These are phyloP conservation scores for Stomatorhinus ivindoensis DNA, from an alignment of 2,113 vertebrate species.

Conservation along the genomic window DNA sequence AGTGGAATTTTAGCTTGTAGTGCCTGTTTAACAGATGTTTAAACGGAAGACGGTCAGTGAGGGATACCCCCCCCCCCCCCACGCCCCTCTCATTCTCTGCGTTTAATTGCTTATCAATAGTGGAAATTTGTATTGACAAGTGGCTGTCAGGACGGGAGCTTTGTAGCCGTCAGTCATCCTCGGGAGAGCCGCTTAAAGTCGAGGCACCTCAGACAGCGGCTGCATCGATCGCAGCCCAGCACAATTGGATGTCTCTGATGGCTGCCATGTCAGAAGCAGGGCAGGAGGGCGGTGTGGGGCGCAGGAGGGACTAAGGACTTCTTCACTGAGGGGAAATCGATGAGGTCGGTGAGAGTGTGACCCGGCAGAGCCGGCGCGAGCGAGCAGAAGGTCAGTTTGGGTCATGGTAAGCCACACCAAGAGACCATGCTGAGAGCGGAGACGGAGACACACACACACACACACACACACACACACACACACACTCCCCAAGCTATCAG, in stretches of 20 bases:
- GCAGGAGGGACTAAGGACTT: conserved; percentile 46
- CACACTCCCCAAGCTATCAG: neutral
- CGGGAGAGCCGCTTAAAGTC: conserved; percentile 41
- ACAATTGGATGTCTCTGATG: conserved; percentile 50
- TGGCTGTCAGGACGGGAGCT: conserved; percentile 58
- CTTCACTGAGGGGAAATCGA: conserved; percentile 53
- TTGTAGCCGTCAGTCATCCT: conserved; percentile 69
- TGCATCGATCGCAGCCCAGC: conserved; percentile 54
- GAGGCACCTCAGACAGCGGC: conserved; percentile 44
- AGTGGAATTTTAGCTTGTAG: conserved; percentile 47
- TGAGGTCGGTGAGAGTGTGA: conserved; percentile 61
- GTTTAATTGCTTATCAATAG: conserved; percentile 71
- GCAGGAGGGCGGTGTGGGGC: conserved; percentile 42
- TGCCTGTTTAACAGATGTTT: conserved; percentile 66
- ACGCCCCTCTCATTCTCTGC: conserved; percentile 36
- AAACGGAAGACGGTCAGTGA: conserved; percentile 32
- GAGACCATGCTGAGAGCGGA: conserved; percentile 55
- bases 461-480: neutral
- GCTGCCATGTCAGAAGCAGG: conserved; percentile 34
- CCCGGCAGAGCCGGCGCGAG: conserved; percentile 43
- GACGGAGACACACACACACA: conserved; percentile 36
- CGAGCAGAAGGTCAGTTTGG: conserved; percentile 40
- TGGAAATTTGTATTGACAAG: conserved; percentile 70
- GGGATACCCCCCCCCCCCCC: neutral
- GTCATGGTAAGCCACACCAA: conserved; percentile 45